Percentiles rank a stretch among this genome's conserved stretches.
Evolutionary conservation across 2,888 invertebrate genomes (phyloP).

Genomic region (Troides aeacus): DNA sequence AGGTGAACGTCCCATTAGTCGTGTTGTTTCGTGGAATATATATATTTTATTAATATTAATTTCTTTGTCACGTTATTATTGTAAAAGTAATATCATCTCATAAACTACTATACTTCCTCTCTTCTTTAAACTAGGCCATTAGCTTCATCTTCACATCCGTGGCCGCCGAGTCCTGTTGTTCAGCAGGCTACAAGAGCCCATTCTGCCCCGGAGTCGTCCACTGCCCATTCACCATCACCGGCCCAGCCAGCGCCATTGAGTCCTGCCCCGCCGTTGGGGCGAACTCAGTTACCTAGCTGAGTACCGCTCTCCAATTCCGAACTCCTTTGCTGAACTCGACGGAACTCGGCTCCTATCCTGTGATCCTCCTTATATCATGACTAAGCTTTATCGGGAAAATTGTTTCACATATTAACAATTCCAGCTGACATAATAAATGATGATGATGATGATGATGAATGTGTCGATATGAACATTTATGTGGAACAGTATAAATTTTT

Average conservation of each 20-base stretch:
- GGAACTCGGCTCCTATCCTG: conserved; percentile 77
- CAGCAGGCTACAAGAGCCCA: conserved; percentile 86
- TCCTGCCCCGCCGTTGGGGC: conserved; percentile 60
- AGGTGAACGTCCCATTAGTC: no score
- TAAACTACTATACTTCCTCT: no score
- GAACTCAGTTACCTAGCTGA: conserved; percentile 78
- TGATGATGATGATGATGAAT: not conserved
- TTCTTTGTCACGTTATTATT: no score
- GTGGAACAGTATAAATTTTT: not conserved
- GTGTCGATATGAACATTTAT: not conserved
- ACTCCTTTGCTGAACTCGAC: conserved; percentile 80
- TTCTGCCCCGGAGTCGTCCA: conserved; percentile 84
- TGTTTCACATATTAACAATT: conserved; percentile 49
- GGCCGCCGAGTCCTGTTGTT: conserved; percentile 89
- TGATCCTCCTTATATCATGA: conserved; percentile 60
- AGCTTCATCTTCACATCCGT: conserved; percentile 84
- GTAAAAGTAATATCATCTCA: no score
- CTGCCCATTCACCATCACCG: conserved; percentile 69
- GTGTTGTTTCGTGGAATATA: no score
- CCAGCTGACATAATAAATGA: conserved; percentile 13
- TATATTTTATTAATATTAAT: no score
- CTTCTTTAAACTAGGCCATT: conserved; percentile 59
- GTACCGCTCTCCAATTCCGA: conserved; percentile 80
- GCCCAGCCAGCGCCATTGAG: conserved; percentile 71
- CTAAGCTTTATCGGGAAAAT: conserved; percentile 64